Percentiles rank a stretch among this genome's conserved stretches.
phyloP scores from a whole-genome alignment of 2,113 vertebrate genomes.

The Pituophis catenifer region DNA sequence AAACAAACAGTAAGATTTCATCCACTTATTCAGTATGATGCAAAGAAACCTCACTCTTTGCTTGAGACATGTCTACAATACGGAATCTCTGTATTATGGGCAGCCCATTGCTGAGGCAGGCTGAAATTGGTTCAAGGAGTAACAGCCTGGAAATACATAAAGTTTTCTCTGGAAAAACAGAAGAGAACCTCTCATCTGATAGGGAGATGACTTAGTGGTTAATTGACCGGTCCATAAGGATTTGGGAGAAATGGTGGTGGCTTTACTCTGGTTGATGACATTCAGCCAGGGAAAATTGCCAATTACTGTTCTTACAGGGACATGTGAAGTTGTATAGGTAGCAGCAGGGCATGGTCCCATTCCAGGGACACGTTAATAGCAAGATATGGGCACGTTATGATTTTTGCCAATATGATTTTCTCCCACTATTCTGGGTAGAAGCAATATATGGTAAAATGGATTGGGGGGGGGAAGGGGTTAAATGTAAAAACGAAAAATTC shows the following conservation, averaged over 20 bases:
- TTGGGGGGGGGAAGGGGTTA: background rate
- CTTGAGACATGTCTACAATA: background rate
- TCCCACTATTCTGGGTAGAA: background rate
- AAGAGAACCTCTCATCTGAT: background rate
- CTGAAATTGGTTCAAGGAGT: background rate
- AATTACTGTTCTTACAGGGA: background rate
- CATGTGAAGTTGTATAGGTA: background rate
- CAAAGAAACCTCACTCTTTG: background rate
- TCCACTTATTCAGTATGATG: background rate
- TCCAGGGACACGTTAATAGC: background rate
- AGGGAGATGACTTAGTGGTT: background rate
- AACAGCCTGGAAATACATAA: background rate
- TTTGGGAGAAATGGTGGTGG: background rate
- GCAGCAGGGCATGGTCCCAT: background rate
- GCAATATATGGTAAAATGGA: background rate
- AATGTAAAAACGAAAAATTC: background rate
- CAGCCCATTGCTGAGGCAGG: background rate
- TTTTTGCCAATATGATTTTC: background rate
- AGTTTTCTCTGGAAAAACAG: background rate
- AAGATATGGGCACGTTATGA: background rate
- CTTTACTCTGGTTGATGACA: background rate
- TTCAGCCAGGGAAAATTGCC: background rate
- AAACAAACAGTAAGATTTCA: background rate
- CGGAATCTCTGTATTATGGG: background rate
- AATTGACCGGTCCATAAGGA: background rate